Evolutionary conservation across 2,797 vertebrate genomes (phyloP), one percentile per base, ranked within the genome.

Genomic region (Alectoris magna): DNA sequence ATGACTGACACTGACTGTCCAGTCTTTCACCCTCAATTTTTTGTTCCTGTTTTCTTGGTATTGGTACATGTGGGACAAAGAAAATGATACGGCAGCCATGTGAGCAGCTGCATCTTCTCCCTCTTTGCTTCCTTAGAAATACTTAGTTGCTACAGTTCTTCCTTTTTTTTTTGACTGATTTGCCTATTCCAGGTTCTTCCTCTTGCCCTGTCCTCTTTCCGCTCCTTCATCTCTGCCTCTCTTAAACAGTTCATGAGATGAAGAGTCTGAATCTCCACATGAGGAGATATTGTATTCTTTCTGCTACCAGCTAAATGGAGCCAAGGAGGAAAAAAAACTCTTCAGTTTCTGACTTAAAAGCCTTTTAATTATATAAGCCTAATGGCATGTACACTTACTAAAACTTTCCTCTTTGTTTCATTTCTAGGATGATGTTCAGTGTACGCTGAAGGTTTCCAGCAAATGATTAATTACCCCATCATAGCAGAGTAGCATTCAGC

Each of bases 241-340:
- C 44, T 72, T 15, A 51, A 85, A 43, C 11, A 31, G 24, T 5
- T 64, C 29, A 51, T 39, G 19, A 60, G 21, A n/a, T 18, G 29
- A 82, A 49, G 34, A 43, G 10, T 11, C 74, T 23, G 31, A 64
- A 23, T 21, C 26, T 46, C 59, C 27, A 55, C n/a, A 12, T 1
- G 13, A 83, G 29, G 26, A 81, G 10, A 34, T 34, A 31, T 12
- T 16, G 77, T 72, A 60, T 72, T 34, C 63, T 44, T 91, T 72
- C 55, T 63, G 43, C 39, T 27, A 8, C 49, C 3, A 4, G 34
- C 1, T 0, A 41, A 69, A 53, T 0, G 1, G n/a, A 70, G 26
- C 16, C 29, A 66, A 31, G 14, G 34, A 87, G 17, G 34, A 34
- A 14, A 70, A 78, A 64, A 62, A 69, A 43, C 39, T 31, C 56